Base-by-base conservation (phyloP, 30 jellyfish, hydroid and myxozoan genomes). In the Chironex yamaguchii region DNA sequence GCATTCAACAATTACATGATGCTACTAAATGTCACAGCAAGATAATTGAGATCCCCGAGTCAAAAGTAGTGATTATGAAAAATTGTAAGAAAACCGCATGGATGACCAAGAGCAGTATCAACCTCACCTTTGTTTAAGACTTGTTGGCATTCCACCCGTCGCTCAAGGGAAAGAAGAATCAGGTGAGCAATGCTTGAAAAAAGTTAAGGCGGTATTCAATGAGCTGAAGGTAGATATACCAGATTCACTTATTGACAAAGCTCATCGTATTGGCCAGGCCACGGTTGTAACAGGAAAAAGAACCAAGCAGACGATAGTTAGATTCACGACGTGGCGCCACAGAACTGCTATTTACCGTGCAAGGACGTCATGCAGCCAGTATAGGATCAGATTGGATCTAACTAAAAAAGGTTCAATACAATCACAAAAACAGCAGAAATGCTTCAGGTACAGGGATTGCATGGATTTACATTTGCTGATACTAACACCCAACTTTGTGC, bases 211-310 rank as follows among this genome's bases (percentile, higher is more conserved):
- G 31, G 0, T 34, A 6, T 71, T 71, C 85, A 36, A 71, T 34
- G 85, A 71, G 34, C 85, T 49, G 25, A 74, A 36, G 23, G 87
- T 74, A 25, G 63, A 48, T 24, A 74, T 74, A 74, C 87, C 87
- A 49, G 87, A 74, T 74, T 72, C 87, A 74, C 75, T 48, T 63
- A 63, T 80, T 28, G 91, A 80, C 91, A 35, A 83, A 21, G 83
- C 91, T 29, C 83, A 80, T 52, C 26, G 91, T 0, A 80, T 80
- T 63, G 91, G 91, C 29, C 72, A 33, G 28, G 52, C 35, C 3
- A 33, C 29, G 58, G 28, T 34, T 2, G 36, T 12, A 20, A 83
- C 36, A 17, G 76, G 83, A 64, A n/a, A n/a, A n/a, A n/a, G n/a
- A n/a, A 33, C 2, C 49, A 64, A 64, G 51, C 91, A 80, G 81